Base-by-base conservation (phyloP, 2,888 invertebrate genomes). In the Drosophila incognita region DNA sequence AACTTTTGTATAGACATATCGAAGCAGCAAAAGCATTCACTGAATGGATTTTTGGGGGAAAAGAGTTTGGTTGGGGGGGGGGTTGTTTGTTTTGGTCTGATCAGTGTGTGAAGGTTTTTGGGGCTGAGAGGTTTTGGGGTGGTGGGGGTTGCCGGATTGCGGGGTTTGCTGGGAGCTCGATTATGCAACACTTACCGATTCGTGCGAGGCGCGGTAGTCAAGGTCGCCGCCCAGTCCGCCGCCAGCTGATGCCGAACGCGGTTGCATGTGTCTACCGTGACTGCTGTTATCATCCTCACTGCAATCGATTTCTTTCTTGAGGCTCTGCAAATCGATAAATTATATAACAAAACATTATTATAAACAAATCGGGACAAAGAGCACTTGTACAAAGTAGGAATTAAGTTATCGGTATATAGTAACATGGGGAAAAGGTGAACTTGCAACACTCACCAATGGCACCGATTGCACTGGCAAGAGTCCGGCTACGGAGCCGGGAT, bases 231-330 rank as follows among this genome's bases (percentile, higher is more conserved):
- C 91, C 63, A 91, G 78, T 66, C 91, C 90, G 77, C 92, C 92
- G 95, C 96, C 89, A 81, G 91, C 92, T 71, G 92, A 92, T 78
- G 95, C 95, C 90, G 95, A 95, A 93, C 96, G 97, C 72, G 91
- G 91, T 82, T 90, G 92, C 83, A 91, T 89, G 82, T 92, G 91
- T 80, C 91, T 90, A 60, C 87, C 89, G 78, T 92, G 92, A 71
- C 90, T 92, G 81, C 91, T 92, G 80, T 92, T 92, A 69, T 92
- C 92, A 67, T 97, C 97, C 89, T 97, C 97, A 89, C 95, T 95
- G 91, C 96, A 97, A 92, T 97, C 97, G 89, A 96, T 95, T 95
- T 97, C 97, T 94, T 97, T 97, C 93, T 97, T 97, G 91, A 97
- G 94, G 82, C 97, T 97, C 97, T 97, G 95, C 64, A 83, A 38